phyloP scores from a whole-genome alignment of 2,113 vertebrate species.

The Sceloporus tristichus region DNA sequence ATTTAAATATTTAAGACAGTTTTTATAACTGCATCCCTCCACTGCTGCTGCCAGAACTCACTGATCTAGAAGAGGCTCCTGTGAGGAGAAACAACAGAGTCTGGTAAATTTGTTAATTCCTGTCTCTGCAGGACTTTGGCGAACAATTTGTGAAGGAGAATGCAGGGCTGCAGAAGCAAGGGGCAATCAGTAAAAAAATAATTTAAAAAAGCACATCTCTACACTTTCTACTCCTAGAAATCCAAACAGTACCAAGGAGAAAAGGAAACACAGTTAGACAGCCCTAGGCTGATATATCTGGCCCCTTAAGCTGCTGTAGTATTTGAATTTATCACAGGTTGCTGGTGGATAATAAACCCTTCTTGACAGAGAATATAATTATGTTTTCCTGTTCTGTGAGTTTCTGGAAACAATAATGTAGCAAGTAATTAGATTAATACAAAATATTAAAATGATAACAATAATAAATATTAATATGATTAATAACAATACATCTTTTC shows the following conservation, averaged over 20 bases:
- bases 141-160: background rate
- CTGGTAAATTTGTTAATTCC: background rate
- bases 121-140: background rate
- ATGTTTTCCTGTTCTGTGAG: slow-evolving; percentile 33
- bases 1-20: slow-evolving; percentile 17
- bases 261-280: no score
- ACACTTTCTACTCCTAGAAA: background rate
- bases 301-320: slow-evolving; percentile 47
- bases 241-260: background rate
- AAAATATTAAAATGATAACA: slow-evolving; percentile 31
- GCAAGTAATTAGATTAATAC: slow-evolving; percentile 59
- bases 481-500: background rate
- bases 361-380: slow-evolving; percentile 50
- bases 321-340: slow-evolving; percentile 45
- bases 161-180: no score
- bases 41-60: background rate
- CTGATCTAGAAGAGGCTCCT: background rate
- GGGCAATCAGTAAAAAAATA: no score
- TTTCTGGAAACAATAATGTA: slow-evolving; percentile 66
- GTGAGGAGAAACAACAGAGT: background rate
- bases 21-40: background rate
- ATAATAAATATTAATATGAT: background rate
- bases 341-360: slow-evolving; percentile 38
- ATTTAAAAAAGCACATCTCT: background rate
- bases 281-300: slow-evolving; percentile 39